Evolutionary conservation across 2,797 vertebrate species (phyloP).

Genomic region (Rhinogobio ventralis): DNA sequence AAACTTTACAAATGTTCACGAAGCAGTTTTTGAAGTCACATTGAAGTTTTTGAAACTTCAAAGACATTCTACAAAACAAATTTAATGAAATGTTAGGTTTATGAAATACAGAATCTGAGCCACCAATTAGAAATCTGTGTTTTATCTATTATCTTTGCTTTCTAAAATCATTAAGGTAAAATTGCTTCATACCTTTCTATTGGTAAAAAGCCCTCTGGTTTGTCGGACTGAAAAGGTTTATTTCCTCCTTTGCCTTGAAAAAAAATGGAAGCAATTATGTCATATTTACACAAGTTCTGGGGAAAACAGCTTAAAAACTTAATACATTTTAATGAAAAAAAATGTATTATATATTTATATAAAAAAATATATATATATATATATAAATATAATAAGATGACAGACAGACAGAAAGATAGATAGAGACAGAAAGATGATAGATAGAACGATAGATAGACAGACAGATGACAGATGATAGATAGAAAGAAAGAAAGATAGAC

Average conservation of each 20-base stretch:
- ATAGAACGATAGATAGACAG: too few species aligned
- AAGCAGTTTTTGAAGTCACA: too few species aligned
- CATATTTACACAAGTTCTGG: neutral
- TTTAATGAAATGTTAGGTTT: neutral
- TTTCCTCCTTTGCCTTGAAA: conserved; percentile 53
- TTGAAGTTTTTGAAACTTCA: neutral
- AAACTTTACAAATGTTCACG: neutral
- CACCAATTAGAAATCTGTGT: neutral
- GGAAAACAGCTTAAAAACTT: neutral
- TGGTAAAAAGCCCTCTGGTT: conserved; percentile 49
- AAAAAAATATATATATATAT: too few species aligned
- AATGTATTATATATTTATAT: too few species aligned
- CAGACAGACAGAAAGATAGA: too few species aligned
- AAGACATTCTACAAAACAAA: neutral
- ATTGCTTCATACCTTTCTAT: conserved; percentile 48
- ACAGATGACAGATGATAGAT: too few species aligned
- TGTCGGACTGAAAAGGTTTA: conserved; percentile 50
- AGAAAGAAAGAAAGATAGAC: too few species aligned
- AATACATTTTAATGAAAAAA: too few species aligned
- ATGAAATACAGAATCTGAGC: neutral
- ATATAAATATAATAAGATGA: too few species aligned
- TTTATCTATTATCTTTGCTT: neutral
- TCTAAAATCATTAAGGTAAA: neutral
- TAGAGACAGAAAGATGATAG: too few species aligned
- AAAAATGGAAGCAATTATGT: neutral